A percentile compares a stretch with the other conserved stretches of the same genome.
phyloP scores from a whole-genome alignment of 2,113 vertebrate species.

The Centropristis striata region DNA sequence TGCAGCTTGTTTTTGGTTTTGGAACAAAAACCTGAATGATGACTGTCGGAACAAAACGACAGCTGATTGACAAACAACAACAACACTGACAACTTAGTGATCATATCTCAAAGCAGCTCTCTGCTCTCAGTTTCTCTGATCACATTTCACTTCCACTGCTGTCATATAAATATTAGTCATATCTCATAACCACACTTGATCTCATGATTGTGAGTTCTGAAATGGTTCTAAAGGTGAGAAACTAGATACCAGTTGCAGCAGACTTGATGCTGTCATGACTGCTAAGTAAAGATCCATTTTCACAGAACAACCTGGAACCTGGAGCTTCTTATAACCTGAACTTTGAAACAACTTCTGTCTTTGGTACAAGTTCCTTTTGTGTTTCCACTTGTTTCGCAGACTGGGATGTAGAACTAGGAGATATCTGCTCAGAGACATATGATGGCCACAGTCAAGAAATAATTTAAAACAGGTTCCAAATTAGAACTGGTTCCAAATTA shows the following conservation, averaged over 20 bases:
- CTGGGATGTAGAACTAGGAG: too few relatives aligned
- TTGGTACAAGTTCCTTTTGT: too few relatives aligned
- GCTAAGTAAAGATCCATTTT: too few relatives aligned
- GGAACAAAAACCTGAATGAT: constrained; percentile 26
- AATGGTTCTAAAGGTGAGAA: not conserved
- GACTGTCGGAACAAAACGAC: not conserved
- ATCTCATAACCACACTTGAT: not conserved
- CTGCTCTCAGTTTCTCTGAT: not conserved
- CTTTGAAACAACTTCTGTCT: too few relatives aligned
- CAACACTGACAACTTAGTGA: not conserved
- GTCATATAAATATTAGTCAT: not conserved
- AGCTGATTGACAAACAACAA: constrained; percentile 30
- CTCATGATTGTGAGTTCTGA: not conserved
- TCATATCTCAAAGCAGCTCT: not conserved
- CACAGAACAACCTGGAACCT: too few relatives aligned
- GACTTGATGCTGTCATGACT: too few relatives aligned
- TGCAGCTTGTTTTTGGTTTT: not conserved
- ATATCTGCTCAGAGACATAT: too few relatives aligned
- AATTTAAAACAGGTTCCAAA: too few relatives aligned
- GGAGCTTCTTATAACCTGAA: too few relatives aligned
- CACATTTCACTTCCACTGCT: not conserved
- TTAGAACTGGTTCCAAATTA: too few relatives aligned
- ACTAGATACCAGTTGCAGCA: not conserved
- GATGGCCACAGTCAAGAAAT: too few relatives aligned
- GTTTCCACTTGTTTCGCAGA: too few relatives aligned